These are phyloP conservation scores for Chanos chanos DNA, from an alignment of 2,797 vertebrate species.

Conservation along the genomic window DNA sequence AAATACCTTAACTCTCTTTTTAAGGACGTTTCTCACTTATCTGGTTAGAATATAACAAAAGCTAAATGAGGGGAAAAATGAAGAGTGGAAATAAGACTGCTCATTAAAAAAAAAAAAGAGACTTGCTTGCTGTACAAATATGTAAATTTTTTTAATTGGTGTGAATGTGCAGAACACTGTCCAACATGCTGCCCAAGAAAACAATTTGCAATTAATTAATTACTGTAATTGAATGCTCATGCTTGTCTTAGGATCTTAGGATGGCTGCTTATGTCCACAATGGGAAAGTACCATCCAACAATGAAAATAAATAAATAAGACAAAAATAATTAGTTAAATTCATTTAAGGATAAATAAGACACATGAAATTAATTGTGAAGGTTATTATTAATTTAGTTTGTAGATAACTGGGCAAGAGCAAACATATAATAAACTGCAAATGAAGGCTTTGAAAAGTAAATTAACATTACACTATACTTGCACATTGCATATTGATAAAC, in stretches of 20 bases:
- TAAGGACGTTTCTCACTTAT: no score
- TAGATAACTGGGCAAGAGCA: slow-evolving; percentile 13
- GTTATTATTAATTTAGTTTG: slow-evolving; percentile 1
- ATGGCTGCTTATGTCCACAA: not conserved
- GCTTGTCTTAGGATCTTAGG: not conserved
- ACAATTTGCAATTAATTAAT: slow-evolving; percentile 25
- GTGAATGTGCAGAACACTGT: not conserved
- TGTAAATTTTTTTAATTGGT: slow-evolving; percentile 13
- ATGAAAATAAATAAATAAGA: no score
- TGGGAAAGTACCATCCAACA: not conserved
- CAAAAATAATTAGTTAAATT: slow-evolving; percentile 22
- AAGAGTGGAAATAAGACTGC: no score
- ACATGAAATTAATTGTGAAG: slow-evolving; percentile 10
- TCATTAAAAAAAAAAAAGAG: no score
- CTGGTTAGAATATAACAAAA: no score
- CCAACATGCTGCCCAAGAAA: slow-evolving; percentile 14
- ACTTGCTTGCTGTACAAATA: not conserved
- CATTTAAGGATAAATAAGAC: slow-evolving; percentile 10
- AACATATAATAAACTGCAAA: slow-evolving; percentile 8
- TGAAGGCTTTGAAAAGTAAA: not conserved
- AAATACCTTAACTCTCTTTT: no score
- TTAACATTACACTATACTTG: not conserved
- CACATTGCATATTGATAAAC: not conserved
- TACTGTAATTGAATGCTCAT: slow-evolving; percentile 22
- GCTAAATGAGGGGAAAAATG: no score